Evolutionary conservation across 2,888 invertebrate genomes (phyloP).

Genomic region (Leucophora obtusa): DNA sequence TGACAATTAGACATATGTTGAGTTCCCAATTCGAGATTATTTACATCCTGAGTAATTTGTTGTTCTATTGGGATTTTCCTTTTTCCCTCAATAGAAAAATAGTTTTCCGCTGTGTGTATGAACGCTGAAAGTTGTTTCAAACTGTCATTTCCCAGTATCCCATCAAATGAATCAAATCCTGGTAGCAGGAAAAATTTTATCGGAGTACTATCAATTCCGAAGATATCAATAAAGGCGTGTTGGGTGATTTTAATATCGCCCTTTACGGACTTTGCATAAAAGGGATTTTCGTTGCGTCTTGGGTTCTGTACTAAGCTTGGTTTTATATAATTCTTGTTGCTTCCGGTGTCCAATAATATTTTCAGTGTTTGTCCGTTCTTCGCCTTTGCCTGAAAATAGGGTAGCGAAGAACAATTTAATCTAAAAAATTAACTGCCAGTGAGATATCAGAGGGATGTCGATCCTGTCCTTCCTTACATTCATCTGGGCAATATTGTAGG

Average conservation of each 20-base stretch:
- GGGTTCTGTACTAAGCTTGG: not conserved
- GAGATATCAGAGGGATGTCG: too few species aligned
- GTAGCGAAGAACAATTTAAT: too few species aligned
- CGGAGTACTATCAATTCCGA: not conserved
- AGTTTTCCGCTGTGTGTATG: not conserved
- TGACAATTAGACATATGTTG: too few species aligned
- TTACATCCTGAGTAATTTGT: not conserved
- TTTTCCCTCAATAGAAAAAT: not conserved
- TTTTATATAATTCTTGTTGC: slow-evolving; percentile 18
- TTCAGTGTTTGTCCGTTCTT: slow-evolving; percentile 2
- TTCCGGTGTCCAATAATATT: slow-evolving; percentile 14
- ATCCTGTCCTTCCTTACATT: too few species aligned
- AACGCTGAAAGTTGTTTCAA: not conserved
- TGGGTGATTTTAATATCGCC: not conserved
- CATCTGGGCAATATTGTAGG: too few species aligned
- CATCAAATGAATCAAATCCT: not conserved
- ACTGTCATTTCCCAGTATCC: not conserved
- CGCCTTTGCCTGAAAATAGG: not conserved
- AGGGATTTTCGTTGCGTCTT: not conserved
- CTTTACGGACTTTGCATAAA: not conserved
- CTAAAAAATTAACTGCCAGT: too few species aligned
- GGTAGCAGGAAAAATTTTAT: too few species aligned
- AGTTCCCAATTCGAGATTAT: not conserved
- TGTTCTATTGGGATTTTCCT: not conserved
- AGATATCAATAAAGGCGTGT: not conserved